Evolutionary conservation across 1,140 invertebrate genomes (phyloP), one percentile per base, ranked within the genome.

Genomic region (Ephestia elutella): DNA sequence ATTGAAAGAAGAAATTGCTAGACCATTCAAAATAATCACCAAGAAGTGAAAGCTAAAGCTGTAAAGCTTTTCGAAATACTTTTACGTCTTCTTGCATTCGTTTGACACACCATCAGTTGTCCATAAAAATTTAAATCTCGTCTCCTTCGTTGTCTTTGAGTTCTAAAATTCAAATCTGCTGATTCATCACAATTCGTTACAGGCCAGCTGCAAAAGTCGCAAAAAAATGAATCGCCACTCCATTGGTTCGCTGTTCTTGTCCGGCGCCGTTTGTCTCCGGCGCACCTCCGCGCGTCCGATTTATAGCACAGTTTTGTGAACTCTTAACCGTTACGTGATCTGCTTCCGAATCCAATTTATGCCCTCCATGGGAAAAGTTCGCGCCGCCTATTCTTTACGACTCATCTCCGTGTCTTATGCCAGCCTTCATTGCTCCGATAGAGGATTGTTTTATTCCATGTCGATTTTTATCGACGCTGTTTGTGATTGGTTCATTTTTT

Each of bases 281-380:
- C 78, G 82, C 85, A 86, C 83, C 85, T 86, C 77, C 67, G 78
- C 78, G 82, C 81, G 77, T 84, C 80, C 81, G 82, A 87, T 87
- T 87, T 87, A 87, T 87, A 66, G 83, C 80, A 79, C 82, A 86
- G 83, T 87, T 86, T 85, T 87, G 83, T 85, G 85, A 87, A 85
- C 83, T 87, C 85, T 84, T 83, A 88, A 84, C 82, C 83, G 80
- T 87, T 86, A 88, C 86, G 86, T 88, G 86, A 88, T 86, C 86
- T 84, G 83, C 83, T 88, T 88, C 83, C 81, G 86, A 83, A 87
- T 75, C 82, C 80, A 86, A 88, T 88, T 88, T 88, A 88, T 86
- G 71, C 68, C 73, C 74, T 87, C 82, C 75, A 76, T 80, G 81
- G 81, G 81, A 80, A 80, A 82, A 84, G 66, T 84, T 86, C 70